Percentiles rank a stretch among this genome's conserved stretches.
phyloP scores from a whole-genome alignment of 2,113 vertebrate genomes.

The Rissa tridactyla region DNA sequence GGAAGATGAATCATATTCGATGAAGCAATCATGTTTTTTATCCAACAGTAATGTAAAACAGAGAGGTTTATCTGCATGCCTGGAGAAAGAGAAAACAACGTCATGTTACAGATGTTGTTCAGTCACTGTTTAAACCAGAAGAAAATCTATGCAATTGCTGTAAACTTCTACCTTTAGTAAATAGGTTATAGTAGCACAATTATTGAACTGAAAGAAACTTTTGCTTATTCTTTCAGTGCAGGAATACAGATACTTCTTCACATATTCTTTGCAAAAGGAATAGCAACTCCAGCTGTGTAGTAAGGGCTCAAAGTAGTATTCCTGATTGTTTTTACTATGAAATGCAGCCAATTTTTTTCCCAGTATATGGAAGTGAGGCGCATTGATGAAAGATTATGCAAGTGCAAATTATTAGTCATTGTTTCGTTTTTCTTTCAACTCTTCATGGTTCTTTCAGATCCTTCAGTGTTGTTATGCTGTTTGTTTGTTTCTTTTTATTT shows the following conservation, averaged over 20 bases:
- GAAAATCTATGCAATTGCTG: neutral
- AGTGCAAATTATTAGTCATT: neutral
- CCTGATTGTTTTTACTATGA: neutral
- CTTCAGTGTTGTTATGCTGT: neutral
- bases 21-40: neutral
- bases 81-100: neutral
- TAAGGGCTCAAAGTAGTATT: neutral
- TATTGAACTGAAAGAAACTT: neutral
- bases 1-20: neutral
- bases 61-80: neutral
- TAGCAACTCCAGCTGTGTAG: neutral
- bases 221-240: neutral
- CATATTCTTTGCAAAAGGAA: neutral
- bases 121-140: neutral
- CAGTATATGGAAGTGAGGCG: neutral
- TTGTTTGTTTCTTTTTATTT: neutral
- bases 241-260: neutral
- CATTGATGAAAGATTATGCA: neutral
- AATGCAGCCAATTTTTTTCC: neutral
- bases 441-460: neutral
- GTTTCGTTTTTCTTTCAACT: neutral
- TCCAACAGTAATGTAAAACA: neutral
- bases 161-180: neutral
- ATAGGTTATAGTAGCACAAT: neutral
- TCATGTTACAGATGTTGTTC: neutral